Evolutionary conservation across 2,888 invertebrate genomes (phyloP).

Genomic region (Thyatira batis): DNA sequence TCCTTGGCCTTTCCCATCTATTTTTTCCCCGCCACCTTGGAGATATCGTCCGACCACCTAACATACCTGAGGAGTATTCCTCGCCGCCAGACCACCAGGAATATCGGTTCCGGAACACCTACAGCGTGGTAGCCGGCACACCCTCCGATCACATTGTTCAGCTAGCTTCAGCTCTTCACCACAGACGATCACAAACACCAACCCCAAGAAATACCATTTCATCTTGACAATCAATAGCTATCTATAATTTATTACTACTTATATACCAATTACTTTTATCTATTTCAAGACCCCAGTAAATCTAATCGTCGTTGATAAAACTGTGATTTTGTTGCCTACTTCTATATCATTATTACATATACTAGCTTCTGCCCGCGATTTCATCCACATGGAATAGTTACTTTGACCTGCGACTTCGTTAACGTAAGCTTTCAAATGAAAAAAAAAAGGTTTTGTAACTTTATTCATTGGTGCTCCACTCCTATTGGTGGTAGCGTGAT

Average conservation of each 20-base stretch:
- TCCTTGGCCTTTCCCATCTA: too few species aligned
- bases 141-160: slow-evolving; percentile 50
- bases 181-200: slow-evolving; percentile 16
- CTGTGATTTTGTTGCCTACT: background rate
- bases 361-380: too few species aligned
- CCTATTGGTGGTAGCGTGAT: too few species aligned
- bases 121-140: slow-evolving; percentile 79
- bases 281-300: background rate
- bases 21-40: background rate
- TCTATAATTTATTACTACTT: background rate
- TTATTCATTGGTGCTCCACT: too few species aligned
- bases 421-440: too few species aligned
- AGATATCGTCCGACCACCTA: too few species aligned
- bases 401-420: too few species aligned
- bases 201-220: slow-evolving; percentile 20
- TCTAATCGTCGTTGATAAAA: background rate
- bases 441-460: too few species aligned
- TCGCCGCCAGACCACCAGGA: slow-evolving; percentile 66
- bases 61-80: slow-evolving; percentile 79
- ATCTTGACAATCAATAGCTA: slow-evolving; percentile 10
- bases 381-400: too few species aligned
- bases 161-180: slow-evolving; percentile 42
- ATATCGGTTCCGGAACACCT: slow-evolving; percentile 73
- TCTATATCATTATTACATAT: background rate
- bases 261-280: background rate